Conservation (phyloP, 2,113 vertebrate species). For the Circaetus cinerascens region DNA sequence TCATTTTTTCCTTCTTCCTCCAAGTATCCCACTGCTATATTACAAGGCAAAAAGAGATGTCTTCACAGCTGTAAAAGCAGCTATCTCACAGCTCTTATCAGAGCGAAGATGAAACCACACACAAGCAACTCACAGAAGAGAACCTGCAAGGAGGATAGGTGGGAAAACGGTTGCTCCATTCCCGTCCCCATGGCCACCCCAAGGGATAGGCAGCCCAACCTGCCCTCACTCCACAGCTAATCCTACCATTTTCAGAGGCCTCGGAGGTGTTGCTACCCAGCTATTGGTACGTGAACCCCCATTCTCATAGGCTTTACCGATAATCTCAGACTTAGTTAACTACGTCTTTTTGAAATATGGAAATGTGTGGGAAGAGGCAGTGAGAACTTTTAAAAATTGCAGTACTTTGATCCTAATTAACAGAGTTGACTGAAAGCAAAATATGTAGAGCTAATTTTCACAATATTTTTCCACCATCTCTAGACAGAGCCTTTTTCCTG, state of each 20-base stretch:
- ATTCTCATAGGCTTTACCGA: not conserved
- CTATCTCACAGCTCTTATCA: not conserved
- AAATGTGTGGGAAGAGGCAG: slow-evolving; percentile 46
- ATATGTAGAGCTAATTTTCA: slow-evolving; percentile 61
- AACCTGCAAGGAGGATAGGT: not conserved
- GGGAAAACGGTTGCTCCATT: not conserved
- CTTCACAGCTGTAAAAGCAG: not conserved
- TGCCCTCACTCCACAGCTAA: not conserved
- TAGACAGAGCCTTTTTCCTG: slow-evolving; percentile 54
- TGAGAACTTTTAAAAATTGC: slow-evolving; percentile 48
- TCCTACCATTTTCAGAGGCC: not conserved
- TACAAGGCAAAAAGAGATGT: not conserved
- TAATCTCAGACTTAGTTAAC: slow-evolving; percentile 19
- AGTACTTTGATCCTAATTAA: slow-evolving; percentile 67
- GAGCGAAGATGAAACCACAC: not conserved
- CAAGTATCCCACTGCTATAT: not conserved
- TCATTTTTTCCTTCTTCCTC: rapidly evolving
- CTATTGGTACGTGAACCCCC: not conserved
- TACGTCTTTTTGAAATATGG: slow-evolving; percentile 17
- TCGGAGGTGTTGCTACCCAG: not conserved
- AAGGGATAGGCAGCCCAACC: not conserved
- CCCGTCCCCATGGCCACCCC: not conserved
- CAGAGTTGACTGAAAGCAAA: slow-evolving; percentile 57
- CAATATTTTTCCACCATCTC: slow-evolving; percentile 58
- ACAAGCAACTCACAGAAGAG: not conserved